A percentile compares a stretch with the other conserved stretches of the same genome.
These are phyloP conservation scores for Neotoxoptera formosana DNA, from an alignment of 1,140 invertebrate species.

Conservation along the genomic window DNA sequence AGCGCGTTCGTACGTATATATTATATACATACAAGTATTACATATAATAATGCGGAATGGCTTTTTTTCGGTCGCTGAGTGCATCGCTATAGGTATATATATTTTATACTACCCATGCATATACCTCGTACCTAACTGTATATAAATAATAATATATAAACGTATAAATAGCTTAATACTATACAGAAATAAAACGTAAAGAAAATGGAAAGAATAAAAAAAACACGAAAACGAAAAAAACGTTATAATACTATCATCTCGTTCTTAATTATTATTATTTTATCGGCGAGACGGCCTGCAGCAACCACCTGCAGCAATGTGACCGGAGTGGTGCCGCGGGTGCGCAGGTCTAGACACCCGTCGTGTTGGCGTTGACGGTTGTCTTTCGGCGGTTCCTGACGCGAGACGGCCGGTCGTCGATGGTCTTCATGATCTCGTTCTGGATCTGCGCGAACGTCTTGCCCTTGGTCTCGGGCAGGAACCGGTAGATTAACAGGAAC, in stretches of 20 bases:
- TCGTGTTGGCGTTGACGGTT: not conserved
- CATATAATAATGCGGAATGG: not conserved
- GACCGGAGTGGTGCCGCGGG: not conserved
- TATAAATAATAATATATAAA: not conserved
- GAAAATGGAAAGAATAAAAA: not conserved
- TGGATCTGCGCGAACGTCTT: slow-evolving; percentile 75
- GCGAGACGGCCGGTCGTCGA: not conserved
- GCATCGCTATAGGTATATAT: not conserved
- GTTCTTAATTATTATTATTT: not conserved
- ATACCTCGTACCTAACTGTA: not conserved
- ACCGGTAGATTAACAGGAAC: slow-evolving; percentile 72
- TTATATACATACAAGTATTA: not conserved
- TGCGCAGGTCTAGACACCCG: not conserved
- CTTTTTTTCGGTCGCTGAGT: not conserved
- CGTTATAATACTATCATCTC: not conserved
- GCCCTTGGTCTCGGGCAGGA: slow-evolving; percentile 84
- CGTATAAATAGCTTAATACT: slow-evolving; percentile 26
- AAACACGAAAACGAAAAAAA: not conserved
- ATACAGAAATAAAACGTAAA: not conserved
- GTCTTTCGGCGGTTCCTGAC: not conserved
- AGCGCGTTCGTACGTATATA: not conserved
- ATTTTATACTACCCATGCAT: not conserved
- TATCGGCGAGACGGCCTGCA: not conserved
- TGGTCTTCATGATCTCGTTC: slow-evolving; percentile 60
- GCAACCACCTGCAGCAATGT: not conserved